A percentile compares a stretch with the other conserved stretches of the same genome.
Conservation (phyloP, 1,140 invertebrate species). For the Zaprionus davidi region DNA sequence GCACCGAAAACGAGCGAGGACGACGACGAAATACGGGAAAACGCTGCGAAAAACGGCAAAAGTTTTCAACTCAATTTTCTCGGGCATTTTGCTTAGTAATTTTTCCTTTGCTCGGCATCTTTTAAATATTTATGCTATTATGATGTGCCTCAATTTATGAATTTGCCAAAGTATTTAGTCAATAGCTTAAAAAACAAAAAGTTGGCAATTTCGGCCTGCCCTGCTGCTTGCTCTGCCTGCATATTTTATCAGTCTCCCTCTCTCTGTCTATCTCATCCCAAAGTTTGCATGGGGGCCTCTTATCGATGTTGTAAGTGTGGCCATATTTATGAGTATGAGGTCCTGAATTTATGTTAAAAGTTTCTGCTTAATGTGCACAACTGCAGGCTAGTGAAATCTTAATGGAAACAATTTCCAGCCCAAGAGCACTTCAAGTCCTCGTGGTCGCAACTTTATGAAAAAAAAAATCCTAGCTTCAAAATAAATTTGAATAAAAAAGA, state of each 20-base stretch:
- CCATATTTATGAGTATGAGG: slow-evolving; percentile 63
- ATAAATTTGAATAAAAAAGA: background rate
- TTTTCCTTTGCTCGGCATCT: slow-evolving; percentile 39
- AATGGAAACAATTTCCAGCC: slow-evolving; percentile 44
- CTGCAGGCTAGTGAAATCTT: slow-evolving; percentile 52
- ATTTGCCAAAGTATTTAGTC: slow-evolving; percentile 82
- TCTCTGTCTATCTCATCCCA: background rate
- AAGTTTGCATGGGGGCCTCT: slow-evolving; percentile 27
- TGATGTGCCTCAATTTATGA: slow-evolving; percentile 75
- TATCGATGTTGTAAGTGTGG: slow-evolving; percentile 59
- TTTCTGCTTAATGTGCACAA: slow-evolving; percentile 68
- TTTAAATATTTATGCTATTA: slow-evolving; percentile 79
- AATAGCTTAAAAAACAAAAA: slow-evolving; percentile 66
- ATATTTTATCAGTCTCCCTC: slow-evolving; percentile 60
- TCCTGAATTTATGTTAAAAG: slow-evolving; percentile 73
- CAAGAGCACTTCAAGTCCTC: slow-evolving; percentile 23
- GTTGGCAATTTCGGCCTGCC: slow-evolving; percentile 20
- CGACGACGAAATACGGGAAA: background rate
- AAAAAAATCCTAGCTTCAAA: background rate
- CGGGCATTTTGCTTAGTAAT: slow-evolving; percentile 51
- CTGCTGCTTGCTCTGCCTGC: slow-evolving; percentile 38
- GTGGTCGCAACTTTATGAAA: slow-evolving; percentile 15
- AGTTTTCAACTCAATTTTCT: slow-evolving; percentile 76
- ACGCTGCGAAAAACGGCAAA: slow-evolving; percentile 32
- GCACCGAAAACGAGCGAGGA: background rate